phyloP scores from a whole-genome alignment of 2,888 invertebrate species.

The Mystacides longicornis region DNA sequence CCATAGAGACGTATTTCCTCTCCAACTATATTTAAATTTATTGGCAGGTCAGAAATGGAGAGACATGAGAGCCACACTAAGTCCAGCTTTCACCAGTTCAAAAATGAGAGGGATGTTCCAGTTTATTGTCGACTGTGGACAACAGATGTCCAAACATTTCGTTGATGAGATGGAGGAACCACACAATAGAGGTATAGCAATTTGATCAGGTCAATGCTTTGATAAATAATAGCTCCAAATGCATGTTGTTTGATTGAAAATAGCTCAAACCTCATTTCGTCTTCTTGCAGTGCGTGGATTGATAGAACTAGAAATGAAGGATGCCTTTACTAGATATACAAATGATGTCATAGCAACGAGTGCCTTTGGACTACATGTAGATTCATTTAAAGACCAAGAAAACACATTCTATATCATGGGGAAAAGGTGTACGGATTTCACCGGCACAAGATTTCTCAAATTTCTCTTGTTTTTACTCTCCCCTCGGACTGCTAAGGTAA shows the following conservation, averaged over 20 bases:
- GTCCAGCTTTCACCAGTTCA: slow-evolving; percentile 29
- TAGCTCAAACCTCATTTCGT: background rate
- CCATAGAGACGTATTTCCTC: background rate
- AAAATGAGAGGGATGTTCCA: slow-evolving; percentile 42
- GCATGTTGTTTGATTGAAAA: background rate
- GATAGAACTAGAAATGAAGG: slow-evolving; percentile 38
- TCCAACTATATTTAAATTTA: background rate
- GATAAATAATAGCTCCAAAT: too few relatives aligned
- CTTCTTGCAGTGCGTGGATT: slow-evolving; percentile 12
- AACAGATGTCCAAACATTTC: slow-evolving; percentile 34
- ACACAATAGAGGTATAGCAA: slow-evolving; percentile 7
- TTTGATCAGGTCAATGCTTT: too few relatives aligned
- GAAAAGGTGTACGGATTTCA: slow-evolving; percentile 39
- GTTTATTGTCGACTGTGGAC: slow-evolving; percentile 39
- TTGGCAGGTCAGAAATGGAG: slow-evolving; percentile 39
- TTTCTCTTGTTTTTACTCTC: slow-evolving; percentile 25
- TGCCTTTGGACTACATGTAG: slow-evolving; percentile 46
- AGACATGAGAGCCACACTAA: slow-evolving; percentile 39
- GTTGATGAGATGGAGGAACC: slow-evolving; percentile 21
- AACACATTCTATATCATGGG: slow-evolving; percentile 51
- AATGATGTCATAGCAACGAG: slow-evolving; percentile 49
- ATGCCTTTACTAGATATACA: slow-evolving; percentile 39
- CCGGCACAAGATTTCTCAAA: slow-evolving; percentile 27
- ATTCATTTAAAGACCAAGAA: slow-evolving; percentile 45
- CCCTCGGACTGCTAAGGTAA: slow-evolving; percentile 10